Base-by-base conservation (phyloP, 1,140 invertebrate species). In the Temnothorax nylanderi region DNA sequence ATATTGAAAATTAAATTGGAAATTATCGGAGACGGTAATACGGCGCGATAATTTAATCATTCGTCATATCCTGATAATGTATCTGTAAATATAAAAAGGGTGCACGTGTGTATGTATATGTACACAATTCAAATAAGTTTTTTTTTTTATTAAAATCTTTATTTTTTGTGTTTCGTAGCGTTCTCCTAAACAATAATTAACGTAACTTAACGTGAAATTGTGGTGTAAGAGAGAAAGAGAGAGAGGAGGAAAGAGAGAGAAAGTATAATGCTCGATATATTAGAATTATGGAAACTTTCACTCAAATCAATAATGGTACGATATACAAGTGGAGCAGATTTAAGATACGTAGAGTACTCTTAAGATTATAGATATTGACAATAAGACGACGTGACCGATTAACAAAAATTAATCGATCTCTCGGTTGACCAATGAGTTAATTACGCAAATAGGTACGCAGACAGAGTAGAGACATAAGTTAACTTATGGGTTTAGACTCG, bases 141-240 rank as follows among this genome's bases (percentile, higher is more conserved):
- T 26, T 26, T 26, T 26, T 91, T 82, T 90, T 93, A 93, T 92
- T 90, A 92, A 92, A 92, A 92, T 92, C 91, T 94, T 93, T 92
- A 93, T 93, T 93, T 91, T 84, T 88, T 91, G 87, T 89, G 85
- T 91, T 90, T 93, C 87, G 89, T 93, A 93, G 90, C 92, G 89
- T 89, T 90, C 77, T 91, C 87, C 90, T 94, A 92, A 93, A 94
- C 91, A 92, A 93, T 94, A 93, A 92, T 94, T 91, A 93, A 94
- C 93, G 88, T 93, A 94, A 91, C 88, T 87, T 91, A 92, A 92
- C 93, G 81, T 81, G 91, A 93, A 92, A 77, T 87, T 60, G 90
- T 88, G 81, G 67, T 60, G 51, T 74, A 51, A 51, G 47, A 71
- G 21, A 71, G 67, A 69, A 18, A 80, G 51, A 51, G 0, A 77